These are phyloP conservation scores for Grantiella picta DNA, from an alignment of 2,113 vertebrate species.

Conservation along the genomic window DNA sequence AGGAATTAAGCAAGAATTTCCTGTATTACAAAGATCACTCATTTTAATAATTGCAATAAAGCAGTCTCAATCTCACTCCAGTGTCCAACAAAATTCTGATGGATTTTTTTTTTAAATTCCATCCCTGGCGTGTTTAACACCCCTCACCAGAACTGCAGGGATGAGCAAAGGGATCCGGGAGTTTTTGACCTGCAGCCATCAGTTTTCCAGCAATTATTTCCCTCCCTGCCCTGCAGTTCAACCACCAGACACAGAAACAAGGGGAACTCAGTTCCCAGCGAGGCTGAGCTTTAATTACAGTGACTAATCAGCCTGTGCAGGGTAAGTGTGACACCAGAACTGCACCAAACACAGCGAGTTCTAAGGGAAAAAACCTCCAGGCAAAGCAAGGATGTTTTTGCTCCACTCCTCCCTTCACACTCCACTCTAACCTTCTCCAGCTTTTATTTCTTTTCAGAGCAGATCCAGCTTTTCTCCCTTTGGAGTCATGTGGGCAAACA, in stretches of 20 bases:
- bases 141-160: no score
- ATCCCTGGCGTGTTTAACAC: no score
- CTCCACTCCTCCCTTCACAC: not conserved
- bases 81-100: not conserved
- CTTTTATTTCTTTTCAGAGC: not conserved
- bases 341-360: not conserved
- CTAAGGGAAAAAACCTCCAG: not conserved
- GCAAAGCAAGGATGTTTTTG: not conserved
- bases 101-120: not conserved
- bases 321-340: not conserved
- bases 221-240: not conserved
- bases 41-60: not conserved
- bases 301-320: not conserved
- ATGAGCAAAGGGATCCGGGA: not conserved
- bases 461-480: not conserved
- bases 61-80: not conserved
- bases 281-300: not conserved
- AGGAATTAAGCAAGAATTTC: not conserved
- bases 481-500: not conserved
- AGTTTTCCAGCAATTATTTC: not conserved
- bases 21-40: not conserved
- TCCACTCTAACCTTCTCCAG: not conserved
- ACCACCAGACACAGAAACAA: accelerated
- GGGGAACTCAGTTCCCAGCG: accelerated
- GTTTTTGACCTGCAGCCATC: not conserved